Evolutionary conservation across 2,888 invertebrate genomes (phyloP), one percentile per base, ranked within the genome.

Genomic region (Timema cristinae): DNA sequence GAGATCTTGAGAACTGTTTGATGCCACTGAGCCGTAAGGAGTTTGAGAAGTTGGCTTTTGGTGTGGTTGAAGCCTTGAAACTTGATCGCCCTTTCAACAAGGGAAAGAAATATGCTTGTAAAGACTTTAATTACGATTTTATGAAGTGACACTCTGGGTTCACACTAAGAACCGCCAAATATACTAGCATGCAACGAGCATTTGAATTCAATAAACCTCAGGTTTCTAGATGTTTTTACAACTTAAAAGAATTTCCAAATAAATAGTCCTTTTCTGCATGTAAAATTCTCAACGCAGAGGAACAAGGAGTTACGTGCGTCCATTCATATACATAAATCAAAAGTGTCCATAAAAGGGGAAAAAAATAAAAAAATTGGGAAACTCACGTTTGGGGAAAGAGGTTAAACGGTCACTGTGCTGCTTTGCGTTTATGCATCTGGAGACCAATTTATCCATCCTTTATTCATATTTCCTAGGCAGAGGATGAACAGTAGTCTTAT

Each of bases 311-410:
- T 15, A 71, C 56, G 7, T 70, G 54, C 32, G 75, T 76, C 7
- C 75, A 75, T 56, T 63, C 73, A 32, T 67, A 74, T 67, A 48
- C 5, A 6, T 52, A 0, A 76, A 75, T 72, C 75, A 73, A 1
- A 16, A 59, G 32, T 68, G 70, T n/a, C 0, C 54, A 4, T 76
- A 75, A 75, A 74, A 72, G 6, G 72, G 75, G 63, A 71, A 66
- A 50, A 76, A 77, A 72, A 76, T 78, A 71, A 66, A 50, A 76
- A 77, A 72, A 76, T 78, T 50, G 76, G 77, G 32, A 75, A 75
- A 50, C 48, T 78, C 9, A 76, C 77, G 10, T 75, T 75, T 32
- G 74, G 69, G 50, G 75, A 78, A 72, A 52, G 75, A 50, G 77
- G 77, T 32, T 68, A 70, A 50, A 48, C 11, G 8, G n/a, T 69